Evolutionary conservation across 2,888 invertebrate genomes (phyloP).

Genomic region (Oscheius myriophilus): DNA sequence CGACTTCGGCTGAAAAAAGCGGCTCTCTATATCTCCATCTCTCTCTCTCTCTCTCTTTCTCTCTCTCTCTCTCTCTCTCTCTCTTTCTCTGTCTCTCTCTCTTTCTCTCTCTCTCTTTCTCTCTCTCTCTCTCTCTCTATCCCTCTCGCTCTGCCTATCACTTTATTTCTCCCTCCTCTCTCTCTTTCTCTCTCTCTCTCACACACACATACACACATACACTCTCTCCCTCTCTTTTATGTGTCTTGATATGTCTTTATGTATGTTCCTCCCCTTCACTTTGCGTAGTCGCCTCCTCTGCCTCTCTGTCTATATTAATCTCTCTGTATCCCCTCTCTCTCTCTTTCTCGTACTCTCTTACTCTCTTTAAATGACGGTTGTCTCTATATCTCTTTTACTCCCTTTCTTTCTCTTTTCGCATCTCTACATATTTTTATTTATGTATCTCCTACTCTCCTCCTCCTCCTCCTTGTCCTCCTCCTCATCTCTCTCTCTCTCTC

Average conservation of each 20-base stretch:
- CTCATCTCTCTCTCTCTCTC: too few relatives aligned
- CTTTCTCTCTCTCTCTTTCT: slow-evolving; percentile 8
- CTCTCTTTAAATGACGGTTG: too few relatives aligned
- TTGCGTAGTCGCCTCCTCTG: neutral
- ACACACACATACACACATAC: too few relatives aligned
- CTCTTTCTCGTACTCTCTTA: neutral
- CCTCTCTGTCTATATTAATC: neutral
- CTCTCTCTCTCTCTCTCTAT: slow-evolving; percentile 3
- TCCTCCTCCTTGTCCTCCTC: too few relatives aligned
- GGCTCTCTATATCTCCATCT: neutral
- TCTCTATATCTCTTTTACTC: too few relatives aligned
- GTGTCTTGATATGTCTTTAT: too few relatives aligned
- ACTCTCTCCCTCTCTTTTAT: too few relatives aligned
- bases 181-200: neutral
- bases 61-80: slow-evolving; percentile 14
- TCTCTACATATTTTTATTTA: too few relatives aligned
- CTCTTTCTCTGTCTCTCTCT: neutral
- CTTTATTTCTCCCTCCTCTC: too few relatives aligned
- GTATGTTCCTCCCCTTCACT: too few relatives aligned
- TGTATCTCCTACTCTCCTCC: too few relatives aligned
- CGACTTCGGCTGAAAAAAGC: slow-evolving; percentile 53
- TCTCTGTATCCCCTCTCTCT: slow-evolving; percentile 7
- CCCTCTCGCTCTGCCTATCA: neutral
- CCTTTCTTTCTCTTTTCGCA: too few relatives aligned
- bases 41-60: slow-evolving; percentile 15